Evolutionary conservation across 2,797 vertebrate species (phyloP), one percentile per base, ranked within the genome.

Genomic region (Pangasius sanitwongsei): DNA sequence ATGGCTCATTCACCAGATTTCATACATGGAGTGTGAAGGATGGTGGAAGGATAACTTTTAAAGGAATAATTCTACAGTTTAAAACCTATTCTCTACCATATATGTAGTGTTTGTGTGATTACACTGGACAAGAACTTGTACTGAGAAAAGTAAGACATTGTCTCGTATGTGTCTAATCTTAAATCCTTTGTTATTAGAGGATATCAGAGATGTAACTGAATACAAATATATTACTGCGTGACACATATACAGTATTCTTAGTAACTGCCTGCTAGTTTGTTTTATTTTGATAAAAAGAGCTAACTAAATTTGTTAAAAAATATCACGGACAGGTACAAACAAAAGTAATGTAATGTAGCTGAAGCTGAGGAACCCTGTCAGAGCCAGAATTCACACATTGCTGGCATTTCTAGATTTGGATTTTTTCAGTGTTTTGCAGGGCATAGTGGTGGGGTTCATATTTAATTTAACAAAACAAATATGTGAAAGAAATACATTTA

Each of bases 161-260:
- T n/a, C 25, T 75, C 9, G 50, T 28, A 34, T 41, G 13, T 44
- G 59, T 61, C 23, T 61, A 6, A 82, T 3, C 3, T 31, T 4
- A n/a, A 77, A 28, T 7, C 1, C 3, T 44, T 50, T 9, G 37
- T 72, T 86, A 78, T 86, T 86, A 89, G 65, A 84, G 70, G 41
- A 65, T 67, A 84, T 87, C 65, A 28, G 13, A 63, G 23, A 83
- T 63, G 53, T 23, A 81, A 25, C 3, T 81, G 11, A 37, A 48
- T 65, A 48, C 37, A 83, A n/a, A 44, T 83, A n/a, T 63, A 1
- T 57, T 31, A 31, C 25, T 2, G 28, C 28, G 3, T 2, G 13
- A 55, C 11, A n/a, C n/a, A 80, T 80, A 18, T 11, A 2, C 3
- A 55, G 50, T 31, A 53, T 80, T 80, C 72, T 18, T 55, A 55